Evolutionary conservation across 2,113 vertebrate species (phyloP), one percentile per base, ranked within the genome.

Genomic region (Cyprinus carpio): DNA sequence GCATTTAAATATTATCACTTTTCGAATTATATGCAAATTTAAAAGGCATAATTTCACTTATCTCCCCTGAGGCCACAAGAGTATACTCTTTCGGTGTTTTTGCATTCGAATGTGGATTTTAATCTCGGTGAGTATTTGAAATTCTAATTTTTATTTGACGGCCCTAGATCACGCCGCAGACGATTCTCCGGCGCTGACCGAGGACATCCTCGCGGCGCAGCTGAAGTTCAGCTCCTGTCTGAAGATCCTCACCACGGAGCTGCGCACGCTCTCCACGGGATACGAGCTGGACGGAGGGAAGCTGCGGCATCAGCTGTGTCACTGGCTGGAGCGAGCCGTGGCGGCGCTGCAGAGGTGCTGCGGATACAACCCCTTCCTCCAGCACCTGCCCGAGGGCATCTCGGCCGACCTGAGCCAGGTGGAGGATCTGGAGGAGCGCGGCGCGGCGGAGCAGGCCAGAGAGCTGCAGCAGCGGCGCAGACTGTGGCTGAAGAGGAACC

Each of bases 261-360:
- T 99, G 77, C 94, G 98, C 89, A 99, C 98, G 0, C 93, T 99
- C 81, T 98, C 98, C 15, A 98, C 97, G 15, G 98, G 98, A n/a
- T 98, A 96, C 91, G 97, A 99, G 91, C 94, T 99, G 85, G 98
- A 99, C 81, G 97, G 97, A 86, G 98, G 98, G 15, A 98, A 99
- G 88, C 91, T 99, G n/a, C 95, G 97, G n/a, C 96, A 96, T 87
- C 98, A 98, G 83, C 93, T 99, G n/a, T 98, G 97, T 82, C 96
- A 97, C 77, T 99, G 98, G 98, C 94, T 99, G 89, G 97, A 99
- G 93, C 96, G 95, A 91, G 97, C 98, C 92, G 97, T 99, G 75
- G 88, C 96, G 86, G 96, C 98, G 91, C 96, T 99, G 88, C 97
- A 98, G 83, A 95, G 90, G 29, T 96, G 96, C 87, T 99, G 98